Base-by-base conservation (phyloP, 1,140 invertebrate genomes). In the Nixonia krombeini region DNA sequence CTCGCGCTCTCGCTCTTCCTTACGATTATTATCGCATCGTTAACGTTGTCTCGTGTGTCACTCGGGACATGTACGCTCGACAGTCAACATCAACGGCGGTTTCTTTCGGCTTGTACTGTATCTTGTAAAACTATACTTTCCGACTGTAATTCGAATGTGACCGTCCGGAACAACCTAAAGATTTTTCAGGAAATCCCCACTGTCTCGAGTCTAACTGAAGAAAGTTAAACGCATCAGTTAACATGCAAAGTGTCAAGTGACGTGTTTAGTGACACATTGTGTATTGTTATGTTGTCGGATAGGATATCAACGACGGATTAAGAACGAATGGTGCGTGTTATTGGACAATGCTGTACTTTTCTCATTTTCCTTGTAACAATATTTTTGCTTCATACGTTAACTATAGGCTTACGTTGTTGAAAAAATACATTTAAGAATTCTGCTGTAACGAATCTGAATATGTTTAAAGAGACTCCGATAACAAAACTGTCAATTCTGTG, bases 31-130 rank as follows among this genome's bases (percentile, higher is more conserved):
- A 61, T 55, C 55, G 55, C 59, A 70, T 70, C 67, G 67, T 69
- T 63, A 69, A 59, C 59, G 56, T 64, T 56, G 67, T 51, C 61
- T 57, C 67, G 67, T 58, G 52, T 63, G 56, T 58, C 57, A 53
- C 52, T 28, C 26, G 23, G 12, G 26, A 12, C 42, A 29, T 26
- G 25, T 28, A 29, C 23, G 26, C 8, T 50, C 51, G 35, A 37
- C 62, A 65, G 61, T 65, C 56, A 65, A 50, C 67, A 61, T 52
- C 57, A 59, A 70, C 56, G 46, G 56, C n/a, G 40, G 35, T 33
- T 59, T 42, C 47, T 57, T 61, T 57, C 64, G 57, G 52, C 31
- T 40, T 17, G 33, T 42, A 53, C 58, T 45, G 26, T n/a, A n/a
- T n/a, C n/a, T n/a, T n/a, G n/a, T n/a, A n/a, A n/a, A n/a, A n/a